A percentile compares a stretch with the other conserved stretches of the same genome.
Conservation (phyloP, 2,888 invertebrate species). For the Alentia gelatinosa region DNA sequence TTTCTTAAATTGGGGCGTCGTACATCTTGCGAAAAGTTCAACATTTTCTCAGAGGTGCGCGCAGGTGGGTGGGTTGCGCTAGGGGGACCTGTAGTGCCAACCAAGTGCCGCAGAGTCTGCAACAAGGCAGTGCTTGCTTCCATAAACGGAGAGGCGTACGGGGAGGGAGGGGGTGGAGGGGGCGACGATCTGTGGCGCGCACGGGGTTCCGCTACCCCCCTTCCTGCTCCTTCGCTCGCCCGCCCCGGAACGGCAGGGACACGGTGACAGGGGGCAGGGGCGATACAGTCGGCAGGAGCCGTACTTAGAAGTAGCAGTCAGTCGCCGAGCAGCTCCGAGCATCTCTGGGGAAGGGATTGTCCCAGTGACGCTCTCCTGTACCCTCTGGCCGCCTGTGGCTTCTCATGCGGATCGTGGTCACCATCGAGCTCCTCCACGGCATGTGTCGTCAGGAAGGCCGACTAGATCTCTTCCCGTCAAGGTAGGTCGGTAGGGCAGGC, state of each 20-base stretch:
- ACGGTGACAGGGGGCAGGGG: neutral
- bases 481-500: neutral
- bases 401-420: neutral
- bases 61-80: neutral
- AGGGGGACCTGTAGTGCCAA: neutral
- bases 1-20: neutral
- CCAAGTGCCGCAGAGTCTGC: slow-evolving; percentile 22
- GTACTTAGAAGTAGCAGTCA: neutral
- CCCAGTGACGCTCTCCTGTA: neutral
- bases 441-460: too few species aligned
- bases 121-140: slow-evolving; percentile 21
- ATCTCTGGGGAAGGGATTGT: neutral
- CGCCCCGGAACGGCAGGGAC: neutral
- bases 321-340: slow-evolving; percentile 2
- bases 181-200: neutral
- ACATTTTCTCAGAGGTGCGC: neutral
- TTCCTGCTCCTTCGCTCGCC: neutral
- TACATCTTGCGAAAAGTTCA: neutral
- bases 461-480: neutral
- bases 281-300: neutral
- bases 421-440: too few species aligned
- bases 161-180: neutral
- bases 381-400: neutral
- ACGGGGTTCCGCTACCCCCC: neutral
- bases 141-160: neutral